Base-by-base conservation (phyloP, 2,797 vertebrate genomes). In the Hozukius guyotensis region DNA sequence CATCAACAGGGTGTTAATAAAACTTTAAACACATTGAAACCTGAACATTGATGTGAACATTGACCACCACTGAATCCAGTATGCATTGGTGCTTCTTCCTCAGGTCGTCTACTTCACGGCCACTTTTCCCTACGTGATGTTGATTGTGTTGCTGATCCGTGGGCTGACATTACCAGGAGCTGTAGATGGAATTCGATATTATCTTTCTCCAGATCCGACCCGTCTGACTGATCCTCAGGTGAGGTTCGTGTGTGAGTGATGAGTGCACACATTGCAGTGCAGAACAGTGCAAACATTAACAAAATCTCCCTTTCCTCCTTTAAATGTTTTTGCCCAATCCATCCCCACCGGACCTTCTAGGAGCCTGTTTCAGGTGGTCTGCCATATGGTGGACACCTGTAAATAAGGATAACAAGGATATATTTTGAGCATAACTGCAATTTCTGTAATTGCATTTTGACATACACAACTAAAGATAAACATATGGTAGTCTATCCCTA, bases 41-140 rank as follows among this genome's bases (percentile, higher is more conserved):
- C 34, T 36, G 34, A 1, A 36, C 34, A 4, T 12, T 36, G 34
- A 36, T 36, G 34, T 36, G 11, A 4, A 7, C 4, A 36, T 32
- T 34, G 84, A 36, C 9, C 32, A 34, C 32, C 49, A 52, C 20
- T 52, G 18, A 52, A n/a, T 52, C 0, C 42, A 46, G 42, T 46
- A 46, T 46, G 20, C 0, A 57, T 57, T 57, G 22, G 0, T 56
- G 49, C 20, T 55, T 16, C 49, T 76, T n/a, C 79, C 32, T 36
- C 75, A 95, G 95, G 92, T 94, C 6, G 97, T 98, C 2, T 98
- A 98, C 78, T 96, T 99, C 88, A 98, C 97, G 0, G 97, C 97
- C 81, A 98, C 97, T 0, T 99, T 99, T 77, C 97, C 97, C 2
- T 98, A 97, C 31, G 62, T 97, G 89, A 98, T 99, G 97, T 87